Conservation (phyloP, 2,113 vertebrate genomes). For the Leptobrachium leishanense region DNA sequence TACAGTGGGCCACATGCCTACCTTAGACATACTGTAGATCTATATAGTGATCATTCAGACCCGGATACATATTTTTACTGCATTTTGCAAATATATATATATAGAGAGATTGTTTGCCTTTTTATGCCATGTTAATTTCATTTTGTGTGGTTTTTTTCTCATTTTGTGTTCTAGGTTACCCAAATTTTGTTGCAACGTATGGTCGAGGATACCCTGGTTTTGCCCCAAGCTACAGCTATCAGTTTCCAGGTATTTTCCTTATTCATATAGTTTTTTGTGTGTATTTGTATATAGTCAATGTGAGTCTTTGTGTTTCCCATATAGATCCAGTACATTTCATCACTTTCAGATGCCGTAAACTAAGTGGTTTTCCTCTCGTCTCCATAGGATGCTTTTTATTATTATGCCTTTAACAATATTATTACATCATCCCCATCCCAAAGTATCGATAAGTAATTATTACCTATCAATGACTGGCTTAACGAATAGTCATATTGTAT, state of each 20-base stretch:
- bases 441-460: no score
- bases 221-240: conserved; percentile 97
- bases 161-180: conserved; percentile 83
- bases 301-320: background rate
- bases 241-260: conserved; percentile 89
- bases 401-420: no score
- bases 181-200: conserved; percentile 97
- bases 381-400: no score
- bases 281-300: background rate
- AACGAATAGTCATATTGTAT: no score
- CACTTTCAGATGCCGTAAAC: background rate
- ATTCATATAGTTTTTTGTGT: background rate
- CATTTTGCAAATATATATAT: no score
- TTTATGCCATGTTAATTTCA: no score
- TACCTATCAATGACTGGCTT: background rate
- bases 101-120: no score
- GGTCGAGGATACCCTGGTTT: conserved; percentile 98
- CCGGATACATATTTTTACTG: no score
- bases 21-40: no score
- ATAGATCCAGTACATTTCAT: background rate
- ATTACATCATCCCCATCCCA: no score
- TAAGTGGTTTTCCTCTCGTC: background rate
- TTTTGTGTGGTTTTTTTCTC: background rate
- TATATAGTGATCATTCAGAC: no score
- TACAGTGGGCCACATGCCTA: no score